Percentiles rank a stretch among this genome's conserved stretches.
Evolutionary conservation across 2,113 vertebrate genomes (phyloP).

Genomic region (Leptodactylus fuscus): DNA sequence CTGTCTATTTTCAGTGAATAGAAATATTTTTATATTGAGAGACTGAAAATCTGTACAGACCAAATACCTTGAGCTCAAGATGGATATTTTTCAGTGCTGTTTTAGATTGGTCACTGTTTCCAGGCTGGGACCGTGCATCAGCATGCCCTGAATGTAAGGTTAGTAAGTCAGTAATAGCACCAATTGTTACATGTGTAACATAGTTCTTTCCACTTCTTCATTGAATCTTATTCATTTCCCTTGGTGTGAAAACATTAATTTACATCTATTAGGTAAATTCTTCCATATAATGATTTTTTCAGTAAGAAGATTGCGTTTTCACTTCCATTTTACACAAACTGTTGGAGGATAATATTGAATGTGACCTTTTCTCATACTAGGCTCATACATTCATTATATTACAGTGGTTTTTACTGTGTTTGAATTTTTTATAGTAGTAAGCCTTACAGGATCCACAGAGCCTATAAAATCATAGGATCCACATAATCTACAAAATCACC

Average conservation of each 20-base stretch:
- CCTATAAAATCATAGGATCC: not conserved
- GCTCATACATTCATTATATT: not conserved
- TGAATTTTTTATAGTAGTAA: not conserved
- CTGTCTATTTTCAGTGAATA: not conserved
- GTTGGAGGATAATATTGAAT: slow-evolving; percentile 27
- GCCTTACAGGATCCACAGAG: not conserved
- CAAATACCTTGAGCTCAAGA: too few species aligned
- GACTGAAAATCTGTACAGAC: too few species aligned
- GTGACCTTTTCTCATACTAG: slow-evolving; percentile 31
- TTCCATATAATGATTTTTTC: not conserved
- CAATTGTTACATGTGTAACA: not conserved
- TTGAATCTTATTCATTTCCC: not conserved
- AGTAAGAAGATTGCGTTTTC: not conserved
- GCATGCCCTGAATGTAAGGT: not conserved
- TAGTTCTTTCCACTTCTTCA: not conserved
- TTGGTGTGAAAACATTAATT: not conserved
- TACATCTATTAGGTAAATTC: not conserved
- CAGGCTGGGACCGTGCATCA: not conserved
- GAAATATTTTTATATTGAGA: not conserved
- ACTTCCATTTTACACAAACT: slow-evolving; percentile 23
- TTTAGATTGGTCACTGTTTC: not conserved
- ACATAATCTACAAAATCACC: not conserved
- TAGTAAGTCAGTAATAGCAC: not conserved
- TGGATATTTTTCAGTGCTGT: too few species aligned
- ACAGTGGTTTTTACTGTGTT: not conserved